Base-by-base conservation (phyloP, 2,797 vertebrate species). In the Brachyrhaphis roseni region DNA sequence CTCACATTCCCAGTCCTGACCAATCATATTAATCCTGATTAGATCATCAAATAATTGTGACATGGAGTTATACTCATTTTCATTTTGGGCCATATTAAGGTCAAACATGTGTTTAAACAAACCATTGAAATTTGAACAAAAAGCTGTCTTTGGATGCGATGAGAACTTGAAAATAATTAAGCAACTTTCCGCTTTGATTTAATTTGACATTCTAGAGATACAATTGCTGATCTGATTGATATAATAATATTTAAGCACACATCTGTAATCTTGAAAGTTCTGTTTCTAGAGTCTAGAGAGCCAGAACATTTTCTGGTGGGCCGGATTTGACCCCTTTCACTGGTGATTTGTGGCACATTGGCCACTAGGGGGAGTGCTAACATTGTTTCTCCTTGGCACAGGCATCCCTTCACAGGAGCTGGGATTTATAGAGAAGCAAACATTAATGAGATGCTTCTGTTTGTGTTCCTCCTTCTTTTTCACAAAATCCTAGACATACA, bases 311-410 rank as follows among this genome's bases (percentile, higher is more conserved):
- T 49, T 20, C 47, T 49, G 5, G 16, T 20, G 47, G 47, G 47
- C 47, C 16, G 16, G 16, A 47, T 47, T 47, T 47, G 46, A 18
- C 16, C 5, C 47, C 18, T 62, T 62, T 62, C 31, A 34, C 68
- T 70, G 8, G 64, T 45, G 12, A 28, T 45, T 71, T 43, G 7
- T n/a, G 11, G 41, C 41, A 71, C 41, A 45, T 41, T 45, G 26
- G 41, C 68, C 68, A 71, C 68, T 71, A 71, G 68, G 41, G 68
- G 68, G 68, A 46, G 68, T 28, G 41, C 68, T 45, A 46, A 71
- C 41, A 71, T 45, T 45, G 41, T 45, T 16, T 34, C 23, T 12
- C 13, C 11, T 39, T 41, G 39, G 41, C 1, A 15, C 39, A 43
- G 5, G 39, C 20, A 26, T 70, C 23, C 3, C 2, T 13, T 43